Conservation (phyloP, 1,140 invertebrate genomes). For the Hormaphis cornu region DNA sequence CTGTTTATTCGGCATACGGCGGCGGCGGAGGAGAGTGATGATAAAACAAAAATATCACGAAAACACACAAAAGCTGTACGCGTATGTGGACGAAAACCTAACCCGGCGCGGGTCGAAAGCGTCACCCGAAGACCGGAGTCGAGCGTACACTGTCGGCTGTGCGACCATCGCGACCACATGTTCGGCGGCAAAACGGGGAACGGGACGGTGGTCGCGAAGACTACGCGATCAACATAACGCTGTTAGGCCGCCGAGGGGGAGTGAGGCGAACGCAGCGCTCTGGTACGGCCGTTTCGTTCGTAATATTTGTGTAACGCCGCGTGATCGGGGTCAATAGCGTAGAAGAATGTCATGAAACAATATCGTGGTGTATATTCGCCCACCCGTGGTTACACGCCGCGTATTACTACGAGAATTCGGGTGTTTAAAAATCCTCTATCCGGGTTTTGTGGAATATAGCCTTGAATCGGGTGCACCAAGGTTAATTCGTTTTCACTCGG, state of each 20-base stretch:
- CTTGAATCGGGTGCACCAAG: slow-evolving; percentile 17
- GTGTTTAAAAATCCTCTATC: neutral
- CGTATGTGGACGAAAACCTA: neutral
- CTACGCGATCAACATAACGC: too few species aligned
- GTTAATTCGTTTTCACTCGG: neutral
- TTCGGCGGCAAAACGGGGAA: slow-evolving; percentile 1
- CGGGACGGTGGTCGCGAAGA: neutral
- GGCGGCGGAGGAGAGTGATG: neutral
- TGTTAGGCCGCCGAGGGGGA: too few species aligned
- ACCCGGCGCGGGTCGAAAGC: too few species aligned
- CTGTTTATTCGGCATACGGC: too few species aligned
- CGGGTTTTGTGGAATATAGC: neutral
- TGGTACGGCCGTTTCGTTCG: neutral
- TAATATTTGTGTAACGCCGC: neutral
- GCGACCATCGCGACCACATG: neutral
- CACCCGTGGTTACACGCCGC: neutral
- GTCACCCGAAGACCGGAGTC: neutral
- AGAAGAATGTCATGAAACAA: slow-evolving; percentile 29
- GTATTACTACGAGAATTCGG: slow-evolving; percentile 1
- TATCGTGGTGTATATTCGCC: slow-evolving; percentile 11
- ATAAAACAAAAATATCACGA: neutral
- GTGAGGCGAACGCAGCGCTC: slow-evolving; percentile 16
- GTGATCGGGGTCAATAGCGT: slow-evolving; percentile 24
- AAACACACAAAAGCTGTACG: neutral
- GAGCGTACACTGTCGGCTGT: neutral